Evolutionary conservation across 2,113 vertebrate genomes (phyloP).

Genomic region (Phyllostomus discolor): DNA sequence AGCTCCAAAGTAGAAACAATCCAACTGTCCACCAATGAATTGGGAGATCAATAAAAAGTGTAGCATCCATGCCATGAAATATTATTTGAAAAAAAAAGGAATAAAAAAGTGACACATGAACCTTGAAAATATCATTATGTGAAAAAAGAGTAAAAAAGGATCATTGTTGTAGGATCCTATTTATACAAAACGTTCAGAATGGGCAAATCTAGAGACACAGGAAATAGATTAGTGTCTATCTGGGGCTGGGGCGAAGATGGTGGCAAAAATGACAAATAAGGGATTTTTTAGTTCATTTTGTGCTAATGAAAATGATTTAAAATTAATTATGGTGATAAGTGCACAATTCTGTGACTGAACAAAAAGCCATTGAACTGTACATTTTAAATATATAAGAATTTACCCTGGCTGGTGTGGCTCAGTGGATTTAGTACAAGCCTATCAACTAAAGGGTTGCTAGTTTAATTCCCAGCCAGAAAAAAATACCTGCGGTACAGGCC

Average conservation of each 20-base stretch:
- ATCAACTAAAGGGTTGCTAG: too few species aligned
- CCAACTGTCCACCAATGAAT: too few species aligned
- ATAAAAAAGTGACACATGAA: fast-evolving
- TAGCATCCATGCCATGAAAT: too few species aligned
- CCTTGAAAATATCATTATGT: background rate
- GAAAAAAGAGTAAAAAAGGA: background rate
- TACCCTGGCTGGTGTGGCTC: too few species aligned
- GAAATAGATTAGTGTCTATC: background rate
- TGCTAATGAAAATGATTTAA: too few species aligned
- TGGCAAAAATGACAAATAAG: fast-evolving
- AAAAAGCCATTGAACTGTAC: too few species aligned
- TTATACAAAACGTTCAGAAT: background rate
- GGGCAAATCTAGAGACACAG: background rate
- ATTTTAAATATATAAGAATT: background rate
- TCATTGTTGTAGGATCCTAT: background rate
- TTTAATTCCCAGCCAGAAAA: too few species aligned
- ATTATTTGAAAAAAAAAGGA: background rate
- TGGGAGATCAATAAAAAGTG: background rate
- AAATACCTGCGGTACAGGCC: too few species aligned
- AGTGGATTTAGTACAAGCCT: too few species aligned
- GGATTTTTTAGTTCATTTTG: background rate
- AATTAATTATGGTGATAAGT: too few species aligned
- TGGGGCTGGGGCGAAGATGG: background rate
- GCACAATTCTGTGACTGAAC: too few species aligned
- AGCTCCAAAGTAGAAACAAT: background rate